These are phyloP conservation scores for Trinorchestia longiramus DNA, from an alignment of 1,140 invertebrate genomes.

Conservation along the genomic window DNA sequence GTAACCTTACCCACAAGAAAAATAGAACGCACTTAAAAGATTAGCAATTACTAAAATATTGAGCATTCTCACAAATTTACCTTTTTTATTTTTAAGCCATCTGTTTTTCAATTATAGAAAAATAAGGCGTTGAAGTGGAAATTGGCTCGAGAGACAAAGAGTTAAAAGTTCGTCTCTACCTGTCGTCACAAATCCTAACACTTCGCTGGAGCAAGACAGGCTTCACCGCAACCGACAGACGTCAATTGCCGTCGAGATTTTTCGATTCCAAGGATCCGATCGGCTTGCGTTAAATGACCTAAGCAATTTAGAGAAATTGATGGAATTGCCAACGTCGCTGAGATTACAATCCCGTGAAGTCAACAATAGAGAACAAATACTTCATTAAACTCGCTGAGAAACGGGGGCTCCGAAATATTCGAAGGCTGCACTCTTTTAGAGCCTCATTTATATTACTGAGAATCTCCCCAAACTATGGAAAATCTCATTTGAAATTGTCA, in stretches of 20 bases:
- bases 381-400: neutral
- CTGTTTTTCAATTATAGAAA: no score
- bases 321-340: neutral
- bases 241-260: neutral
- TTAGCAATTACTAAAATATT: no score
- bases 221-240: neutral
- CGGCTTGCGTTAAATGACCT: neutral
- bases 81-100: no score
- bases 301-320: slow-evolving; percentile 9
- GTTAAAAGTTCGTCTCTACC: neutral
- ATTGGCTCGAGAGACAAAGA: no score
- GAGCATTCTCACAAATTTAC: no score
- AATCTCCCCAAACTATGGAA: neutral
- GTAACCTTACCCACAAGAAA: no score
- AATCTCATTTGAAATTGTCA: neutral
- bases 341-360: neutral
- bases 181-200: neutral
- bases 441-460: neutral
- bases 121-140: no score
- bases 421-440: neutral
- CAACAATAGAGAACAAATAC: slow-evolving; percentile 1
- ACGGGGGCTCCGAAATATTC: neutral
- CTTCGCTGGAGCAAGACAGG: neutral
- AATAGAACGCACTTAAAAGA: no score
- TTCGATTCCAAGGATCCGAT: neutral